Percentiles rank a stretch among this genome's conserved stretches.
phyloP scores from a whole-genome alignment of 2,113 vertebrate species.

The Nothocercus julius region DNA sequence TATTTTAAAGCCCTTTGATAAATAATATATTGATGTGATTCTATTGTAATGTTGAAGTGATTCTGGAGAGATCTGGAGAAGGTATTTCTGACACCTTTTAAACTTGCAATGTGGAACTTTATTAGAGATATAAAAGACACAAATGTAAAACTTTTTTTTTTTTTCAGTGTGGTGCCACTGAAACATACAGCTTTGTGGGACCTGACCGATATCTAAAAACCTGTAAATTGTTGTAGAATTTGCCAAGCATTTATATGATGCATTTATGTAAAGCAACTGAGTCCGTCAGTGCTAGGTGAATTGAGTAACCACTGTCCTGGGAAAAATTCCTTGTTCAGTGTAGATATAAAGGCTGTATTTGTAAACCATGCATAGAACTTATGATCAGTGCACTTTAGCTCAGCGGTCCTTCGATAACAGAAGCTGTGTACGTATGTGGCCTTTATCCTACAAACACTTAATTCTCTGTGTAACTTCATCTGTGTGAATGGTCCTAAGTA shows the following conservation, averaged over 20 bases:
- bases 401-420: neutral
- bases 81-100: neutral
- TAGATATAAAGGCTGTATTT: neutral
- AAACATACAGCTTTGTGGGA: neutral
- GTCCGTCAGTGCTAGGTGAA: neutral
- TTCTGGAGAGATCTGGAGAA: neutral
- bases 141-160: neutral
- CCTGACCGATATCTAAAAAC: neutral
- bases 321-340: conserved; percentile 15
- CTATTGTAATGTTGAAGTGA: neutral
- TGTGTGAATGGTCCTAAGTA: neutral
- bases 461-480: neutral
- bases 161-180: fast-evolving
- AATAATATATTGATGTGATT: neutral
- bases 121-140: neutral
- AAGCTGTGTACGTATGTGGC: neutral
- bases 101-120: neutral
- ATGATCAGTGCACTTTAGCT: neutral
- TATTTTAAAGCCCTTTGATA: neutral
- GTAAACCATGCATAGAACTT: neutral
- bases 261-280: neutral
- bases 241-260: neutral
- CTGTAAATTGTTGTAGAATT: neutral
- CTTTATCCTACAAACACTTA: neutral
- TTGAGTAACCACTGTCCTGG: neutral